Base-by-base conservation (phyloP, 1,140 invertebrate species). In the Drosophila funebris region DNA sequence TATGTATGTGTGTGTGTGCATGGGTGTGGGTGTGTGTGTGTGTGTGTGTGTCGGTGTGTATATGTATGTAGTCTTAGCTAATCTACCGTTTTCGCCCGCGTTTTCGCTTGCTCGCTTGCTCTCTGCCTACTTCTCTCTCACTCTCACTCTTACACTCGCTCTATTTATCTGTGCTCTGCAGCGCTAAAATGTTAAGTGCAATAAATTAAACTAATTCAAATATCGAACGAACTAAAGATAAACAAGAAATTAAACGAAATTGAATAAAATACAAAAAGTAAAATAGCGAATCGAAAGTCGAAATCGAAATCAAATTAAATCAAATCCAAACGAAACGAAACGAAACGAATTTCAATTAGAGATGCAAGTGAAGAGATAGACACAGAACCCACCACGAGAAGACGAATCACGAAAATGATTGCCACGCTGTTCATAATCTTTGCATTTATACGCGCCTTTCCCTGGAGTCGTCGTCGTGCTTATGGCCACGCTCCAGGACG, bases 371-470 rank as follows among this genome's bases (percentile, higher is more conserved):
- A 24, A 5, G 9, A 68, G 7, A 14, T 20, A 48, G 14, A 13
- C 14, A 46, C 7, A 29, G 27, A 22, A 50, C 8, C 62, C 27
- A 56, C 52, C 56, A 50, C n/a, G 13, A 27, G 24, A 7, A 14
- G 13, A 29, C n/a, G 27, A 41, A 5, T 24, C 37, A 62, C 13
- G 14, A 39, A 52, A 14, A 92, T 92, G 91, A 91, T 92, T 76
- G 91, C 91, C 73, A 92, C 91, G 44, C 70, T 92, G 53, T 91
- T 92, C 68, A 90, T 92, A 29, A 82, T 92, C 13, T 91, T 91
- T 85, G 90, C 90, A 83, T 91, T 92, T 78, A 88, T 92, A 68
- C 90, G 91, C 56, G 88, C 91, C 56, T 90, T 92, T 54, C 90
- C 85, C 62, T 92, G 91, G 90, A 76, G 76, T n/a, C 76, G 90